phyloP scores from a whole-genome alignment of 2,888 invertebrate genomes.

The Drosophila histrio region DNA sequence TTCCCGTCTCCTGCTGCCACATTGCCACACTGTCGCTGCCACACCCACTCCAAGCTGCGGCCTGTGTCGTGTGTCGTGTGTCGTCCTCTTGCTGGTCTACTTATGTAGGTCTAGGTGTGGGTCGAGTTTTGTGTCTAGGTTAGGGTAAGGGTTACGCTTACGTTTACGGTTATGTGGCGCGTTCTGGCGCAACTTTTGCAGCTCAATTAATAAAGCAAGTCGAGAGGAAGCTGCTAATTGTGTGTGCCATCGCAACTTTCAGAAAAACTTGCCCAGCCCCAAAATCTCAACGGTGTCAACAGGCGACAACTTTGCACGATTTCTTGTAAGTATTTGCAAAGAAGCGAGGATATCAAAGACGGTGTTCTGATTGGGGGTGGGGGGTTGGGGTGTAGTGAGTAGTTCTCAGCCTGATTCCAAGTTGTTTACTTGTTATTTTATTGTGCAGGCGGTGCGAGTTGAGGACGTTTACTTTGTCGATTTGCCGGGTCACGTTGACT shows the following conservation, averaged over 20 bases:
- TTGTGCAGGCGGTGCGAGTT: not conserved
- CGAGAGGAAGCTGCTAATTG: slow-evolving; percentile 78
- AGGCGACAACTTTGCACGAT: slow-evolving; percentile 53
- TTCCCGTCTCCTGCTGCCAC: not conserved
- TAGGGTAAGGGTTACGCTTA: slow-evolving; percentile 50
- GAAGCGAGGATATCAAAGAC: not conserved
- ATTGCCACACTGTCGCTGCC: slow-evolving; percentile 18
- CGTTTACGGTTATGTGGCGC: slow-evolving; percentile 55
- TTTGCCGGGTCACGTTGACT: slow-evolving; percentile 61
- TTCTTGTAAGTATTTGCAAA: slow-evolving; percentile 10
- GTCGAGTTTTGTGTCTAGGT: slow-evolving; percentile 42
- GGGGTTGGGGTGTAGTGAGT: too few relatives aligned
- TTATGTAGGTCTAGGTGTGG: slow-evolving; percentile 37
- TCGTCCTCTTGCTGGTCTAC: slow-evolving; percentile 39
- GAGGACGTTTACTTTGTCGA: slow-evolving; percentile 5
- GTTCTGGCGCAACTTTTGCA: slow-evolving; percentile 70
- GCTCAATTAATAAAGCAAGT: slow-evolving; percentile 80
- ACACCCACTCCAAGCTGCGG: slow-evolving; percentile 26
- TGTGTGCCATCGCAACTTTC: slow-evolving; percentile 61
- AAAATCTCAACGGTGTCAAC: slow-evolving; percentile 56
- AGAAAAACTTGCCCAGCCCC: slow-evolving; percentile 58
- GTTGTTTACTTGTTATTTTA: slow-evolving; percentile 46
- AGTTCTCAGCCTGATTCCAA: slow-evolving; percentile 14
- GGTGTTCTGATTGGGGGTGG: slow-evolving; percentile 6
- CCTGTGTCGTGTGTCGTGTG: slow-evolving; percentile 45